Conservation (phyloP, 2,113 vertebrate species). For the Ochotona princeps region DNA sequence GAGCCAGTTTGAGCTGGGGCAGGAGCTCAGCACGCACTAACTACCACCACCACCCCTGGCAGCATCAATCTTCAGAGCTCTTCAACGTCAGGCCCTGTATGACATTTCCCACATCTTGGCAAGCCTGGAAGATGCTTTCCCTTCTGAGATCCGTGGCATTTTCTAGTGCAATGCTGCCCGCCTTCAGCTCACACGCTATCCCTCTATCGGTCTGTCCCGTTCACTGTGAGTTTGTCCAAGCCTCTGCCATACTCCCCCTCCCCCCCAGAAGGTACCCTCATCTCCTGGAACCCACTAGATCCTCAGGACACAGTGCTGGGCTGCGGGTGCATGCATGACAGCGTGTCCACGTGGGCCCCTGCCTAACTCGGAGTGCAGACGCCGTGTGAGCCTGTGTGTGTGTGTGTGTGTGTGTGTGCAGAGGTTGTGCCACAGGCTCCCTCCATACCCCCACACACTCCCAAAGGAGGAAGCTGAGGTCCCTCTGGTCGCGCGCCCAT, state of each 20-base stretch:
- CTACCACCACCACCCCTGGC: background rate
- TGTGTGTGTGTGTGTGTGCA: background rate
- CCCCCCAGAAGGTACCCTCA: background rate
- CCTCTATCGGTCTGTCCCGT: background rate
- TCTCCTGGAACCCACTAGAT: background rate
- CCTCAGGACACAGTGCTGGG: background rate
- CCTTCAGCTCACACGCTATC: background rate
- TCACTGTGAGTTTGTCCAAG: background rate
- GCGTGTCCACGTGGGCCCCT: background rate
- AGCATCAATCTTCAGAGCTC: background rate
- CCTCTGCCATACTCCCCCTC: too few species aligned
- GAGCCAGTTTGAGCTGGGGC: background rate
- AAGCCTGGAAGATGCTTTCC: background rate
- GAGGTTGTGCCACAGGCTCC: background rate
- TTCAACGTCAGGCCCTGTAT: background rate
- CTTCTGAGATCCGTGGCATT: background rate
- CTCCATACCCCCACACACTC: background rate
- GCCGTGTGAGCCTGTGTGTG: background rate
- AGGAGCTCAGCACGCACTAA: background rate
- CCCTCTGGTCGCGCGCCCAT: background rate
- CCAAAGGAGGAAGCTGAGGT: background rate
- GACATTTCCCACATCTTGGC: background rate
- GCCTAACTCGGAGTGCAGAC: background rate
- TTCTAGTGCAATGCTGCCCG: background rate
- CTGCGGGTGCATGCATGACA: background rate